Evolutionary conservation across 2,113 vertebrate genomes (phyloP).

Genomic region (Thymallus thymallus): DNA sequence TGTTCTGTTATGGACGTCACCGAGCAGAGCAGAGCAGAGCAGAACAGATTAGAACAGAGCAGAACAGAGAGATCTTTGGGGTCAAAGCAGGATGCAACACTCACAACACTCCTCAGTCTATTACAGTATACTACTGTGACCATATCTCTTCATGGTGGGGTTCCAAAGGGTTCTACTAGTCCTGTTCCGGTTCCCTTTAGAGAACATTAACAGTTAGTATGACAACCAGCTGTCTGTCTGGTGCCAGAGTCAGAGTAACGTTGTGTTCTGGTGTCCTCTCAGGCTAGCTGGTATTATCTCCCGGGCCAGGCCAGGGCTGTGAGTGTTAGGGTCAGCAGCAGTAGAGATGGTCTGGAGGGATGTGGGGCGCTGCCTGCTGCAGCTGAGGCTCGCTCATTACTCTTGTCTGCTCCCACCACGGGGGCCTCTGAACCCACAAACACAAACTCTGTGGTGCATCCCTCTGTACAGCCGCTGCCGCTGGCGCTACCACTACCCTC

Average conservation of each 20-base stretch:
- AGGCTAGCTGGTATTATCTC: slow-evolving; percentile 85
- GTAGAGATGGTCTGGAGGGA: slow-evolving; percentile 56
- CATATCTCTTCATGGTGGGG: slow-evolving; percentile 6
- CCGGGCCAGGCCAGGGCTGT: slow-evolving; percentile 63
- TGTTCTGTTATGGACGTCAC: no score
- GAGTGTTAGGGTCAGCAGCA: slow-evolving; percentile 55
- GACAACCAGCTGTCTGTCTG: slow-evolving; percentile 50
- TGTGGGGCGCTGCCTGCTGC: slow-evolving; percentile 30
- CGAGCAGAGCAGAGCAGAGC: no score
- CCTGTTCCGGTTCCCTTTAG: slow-evolving; percentile 44
- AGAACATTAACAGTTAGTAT: slow-evolving; percentile 48
- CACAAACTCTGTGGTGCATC: slow-evolving; percentile 89
- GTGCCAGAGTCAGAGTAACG: slow-evolving; percentile 67
- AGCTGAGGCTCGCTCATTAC: slow-evolving; percentile 81
- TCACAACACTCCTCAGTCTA: slow-evolving; percentile 11
- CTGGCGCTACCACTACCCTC: slow-evolving; percentile 92
- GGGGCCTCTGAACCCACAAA: slow-evolving; percentile 87
- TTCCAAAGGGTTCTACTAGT: slow-evolving; percentile 58
- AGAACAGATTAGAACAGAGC: no score
- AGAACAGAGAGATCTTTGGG: slow-evolving; percentile 80
- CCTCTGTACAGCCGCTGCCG: slow-evolving; percentile 87
- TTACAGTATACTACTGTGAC: no score
- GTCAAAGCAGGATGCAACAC: slow-evolving; percentile 80
- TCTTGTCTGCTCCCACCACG: slow-evolving; percentile 78
- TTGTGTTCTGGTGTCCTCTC: slow-evolving; percentile 51